phyloP scores from a whole-genome alignment of 2,113 vertebrate species.

The Tricholaema leucomelas region DNA sequence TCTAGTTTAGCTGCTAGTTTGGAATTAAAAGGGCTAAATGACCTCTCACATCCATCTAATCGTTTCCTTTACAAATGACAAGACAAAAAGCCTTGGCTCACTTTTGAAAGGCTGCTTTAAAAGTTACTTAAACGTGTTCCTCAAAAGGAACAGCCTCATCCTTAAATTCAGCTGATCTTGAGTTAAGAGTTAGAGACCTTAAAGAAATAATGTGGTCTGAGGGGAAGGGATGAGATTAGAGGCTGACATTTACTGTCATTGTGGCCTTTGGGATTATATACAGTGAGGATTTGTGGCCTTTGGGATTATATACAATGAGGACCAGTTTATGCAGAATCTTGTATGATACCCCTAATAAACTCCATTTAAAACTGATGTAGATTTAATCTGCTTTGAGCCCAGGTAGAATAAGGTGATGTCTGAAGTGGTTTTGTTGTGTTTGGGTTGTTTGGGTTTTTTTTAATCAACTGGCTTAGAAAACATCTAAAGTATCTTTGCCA shows the following conservation, averaged over 20 bases:
- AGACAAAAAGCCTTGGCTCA: background rate
- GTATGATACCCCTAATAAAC: background rate
- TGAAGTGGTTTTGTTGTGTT: background rate
- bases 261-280: background rate
- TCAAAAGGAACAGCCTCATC: background rate
- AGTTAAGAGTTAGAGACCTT: background rate
- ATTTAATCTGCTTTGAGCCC: background rate
- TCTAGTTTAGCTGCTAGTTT: background rate
- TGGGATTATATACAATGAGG: background rate
- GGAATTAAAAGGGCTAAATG: background rate
- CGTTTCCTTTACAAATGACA: background rate
- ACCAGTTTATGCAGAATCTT: background rate
- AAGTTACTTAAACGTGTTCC: background rate
- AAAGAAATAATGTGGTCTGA: accelerated
- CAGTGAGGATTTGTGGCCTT: background rate
- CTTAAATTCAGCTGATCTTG: accelerated
- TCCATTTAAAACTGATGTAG: background rate
- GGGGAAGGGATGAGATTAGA: background rate
- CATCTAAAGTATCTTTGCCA: background rate
- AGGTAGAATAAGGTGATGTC: background rate
- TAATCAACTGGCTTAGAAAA: background rate
- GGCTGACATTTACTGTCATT: background rate
- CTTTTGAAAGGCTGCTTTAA: no score
- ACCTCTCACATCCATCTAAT: background rate
- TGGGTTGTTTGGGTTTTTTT: background rate